These are phyloP conservation scores for Epinephelus coioides DNA, from an alignment of 2,797 vertebrate genomes.

Conservation along the genomic window DNA sequence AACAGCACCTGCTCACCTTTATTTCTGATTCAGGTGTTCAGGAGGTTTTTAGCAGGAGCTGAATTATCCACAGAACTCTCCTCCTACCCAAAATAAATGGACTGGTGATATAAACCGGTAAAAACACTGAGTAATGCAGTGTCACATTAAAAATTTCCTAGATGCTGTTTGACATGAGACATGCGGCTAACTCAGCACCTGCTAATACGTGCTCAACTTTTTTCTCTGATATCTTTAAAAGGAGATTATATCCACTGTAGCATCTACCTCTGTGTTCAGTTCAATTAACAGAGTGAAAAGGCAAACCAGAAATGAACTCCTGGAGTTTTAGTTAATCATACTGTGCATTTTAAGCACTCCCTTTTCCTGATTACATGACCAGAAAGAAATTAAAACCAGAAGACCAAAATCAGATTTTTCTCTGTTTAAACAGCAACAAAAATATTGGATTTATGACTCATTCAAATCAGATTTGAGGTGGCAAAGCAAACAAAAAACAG, in stretches of 20 bases:
- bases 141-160: too few species aligned
- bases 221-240: too few species aligned
- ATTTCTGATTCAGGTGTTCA: too few species aligned
- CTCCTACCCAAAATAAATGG: too few species aligned
- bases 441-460: slow-evolving; percentile 46
- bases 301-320: background rate
- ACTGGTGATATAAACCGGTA: too few species aligned
- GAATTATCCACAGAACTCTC: too few species aligned
- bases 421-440: slow-evolving; percentile 39
- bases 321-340: background rate
- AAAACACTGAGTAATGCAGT: too few species aligned
- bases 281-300: background rate
- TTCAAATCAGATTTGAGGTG: slow-evolving; percentile 54
- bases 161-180: too few species aligned
- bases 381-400: slow-evolving; percentile 29
- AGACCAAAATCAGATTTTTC: slow-evolving; percentile 15
- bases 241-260: background rate
- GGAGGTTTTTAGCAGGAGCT: too few species aligned
- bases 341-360: background rate
- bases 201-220: too few species aligned
- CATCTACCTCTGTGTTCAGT: background rate
- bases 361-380: background rate
- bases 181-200: too few species aligned
- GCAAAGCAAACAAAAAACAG: slow-evolving; percentile 54
- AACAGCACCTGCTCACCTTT: too few species aligned